Evolutionary conservation across 1,140 invertebrate genomes (phyloP).

Genomic region (Mylabris phalerata): DNA sequence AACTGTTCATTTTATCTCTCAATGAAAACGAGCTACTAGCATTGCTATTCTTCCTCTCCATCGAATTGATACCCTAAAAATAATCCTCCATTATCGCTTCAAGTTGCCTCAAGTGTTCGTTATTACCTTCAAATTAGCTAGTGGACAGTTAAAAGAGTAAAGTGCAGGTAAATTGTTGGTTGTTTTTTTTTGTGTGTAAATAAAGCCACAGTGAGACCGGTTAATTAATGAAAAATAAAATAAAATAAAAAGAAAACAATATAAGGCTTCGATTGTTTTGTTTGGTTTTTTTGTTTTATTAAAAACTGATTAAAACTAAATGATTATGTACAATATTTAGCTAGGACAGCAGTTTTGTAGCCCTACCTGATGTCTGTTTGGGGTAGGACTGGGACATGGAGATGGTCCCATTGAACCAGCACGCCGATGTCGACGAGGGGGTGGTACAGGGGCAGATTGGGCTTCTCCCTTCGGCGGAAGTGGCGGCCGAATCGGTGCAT

Average conservation of each 20-base stretch:
- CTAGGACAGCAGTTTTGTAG: slow-evolving; percentile 18
- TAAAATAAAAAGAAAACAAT: slow-evolving; percentile 1
- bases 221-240: not conserved
- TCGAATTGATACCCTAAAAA: slow-evolving; percentile 29
- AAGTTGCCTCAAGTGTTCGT: slow-evolving; percentile 13
- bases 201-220: not conserved
- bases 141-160: slow-evolving; percentile 6
- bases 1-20: slow-evolving; percentile 38
- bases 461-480: slow-evolving; percentile 69
- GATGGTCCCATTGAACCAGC: slow-evolving; percentile 40
- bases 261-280: slow-evolving; percentile 25
- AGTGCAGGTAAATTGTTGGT: not conserved
- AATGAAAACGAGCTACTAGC: slow-evolving; percentile 22
- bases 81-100: slow-evolving; percentile 32
- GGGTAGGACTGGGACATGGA: slow-evolving; percentile 42
- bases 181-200: not conserved
- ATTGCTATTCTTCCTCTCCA: slow-evolving; percentile 30
- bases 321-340: slow-evolving; percentile 11
- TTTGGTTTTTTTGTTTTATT: slow-evolving; percentile 3
- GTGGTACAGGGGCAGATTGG: slow-evolving; percentile 65
- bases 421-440: slow-evolving; percentile 68
- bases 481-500: slow-evolving; percentile 54
- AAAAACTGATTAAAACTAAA: not conserved
- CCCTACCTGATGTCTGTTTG: slow-evolving; percentile 36
- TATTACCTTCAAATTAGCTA: slow-evolving; percentile 6